Conservation (phyloP, 2,888 invertebrate genomes). For the Myathropa florea region DNA sequence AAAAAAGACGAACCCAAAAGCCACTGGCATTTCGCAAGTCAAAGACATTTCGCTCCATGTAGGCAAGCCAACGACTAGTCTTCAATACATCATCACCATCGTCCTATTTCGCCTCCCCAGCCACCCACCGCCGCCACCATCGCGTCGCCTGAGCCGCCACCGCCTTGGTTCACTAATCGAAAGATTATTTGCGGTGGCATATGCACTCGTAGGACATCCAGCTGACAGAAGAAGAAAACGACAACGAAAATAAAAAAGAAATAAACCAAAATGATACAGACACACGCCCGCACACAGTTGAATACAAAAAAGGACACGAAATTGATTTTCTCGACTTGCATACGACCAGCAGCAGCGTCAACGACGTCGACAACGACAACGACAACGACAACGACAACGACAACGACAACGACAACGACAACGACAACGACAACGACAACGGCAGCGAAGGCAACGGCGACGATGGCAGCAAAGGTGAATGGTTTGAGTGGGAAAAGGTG, state of each 20-base stretch:
- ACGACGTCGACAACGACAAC: not conserved
- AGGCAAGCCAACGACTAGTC: slow-evolving; percentile 21
- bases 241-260: not conserved
- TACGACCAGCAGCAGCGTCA: slow-evolving; percentile 5
- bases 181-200: slow-evolving; percentile 70
- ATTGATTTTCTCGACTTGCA: slow-evolving; percentile 66
- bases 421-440: not conserved
- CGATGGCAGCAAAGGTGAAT: slow-evolving; percentile 40
- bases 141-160: not conserved
- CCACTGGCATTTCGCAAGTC: slow-evolving; percentile 61
- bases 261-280: not conserved
- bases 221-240: slow-evolving; percentile 35
- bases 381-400: slow-evolving; percentile 9
- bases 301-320: slow-evolving; percentile 43
- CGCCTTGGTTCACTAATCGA: slow-evolving; percentile 60
- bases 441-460: slow-evolving; percentile 8
- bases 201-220: slow-evolving; percentile 61
- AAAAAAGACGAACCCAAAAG: slow-evolving; percentile 19
- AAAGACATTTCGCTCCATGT: slow-evolving; percentile 51
- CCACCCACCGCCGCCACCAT: not conserved
- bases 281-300: slow-evolving; percentile 23
- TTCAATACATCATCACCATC: slow-evolving; percentile 56
- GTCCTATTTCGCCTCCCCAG: not conserved
- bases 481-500: slow-evolving; percentile 45
- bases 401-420: not conserved